Conservation (phyloP, 2,888 invertebrate genomes). For the Drosophila acutilabella region DNA sequence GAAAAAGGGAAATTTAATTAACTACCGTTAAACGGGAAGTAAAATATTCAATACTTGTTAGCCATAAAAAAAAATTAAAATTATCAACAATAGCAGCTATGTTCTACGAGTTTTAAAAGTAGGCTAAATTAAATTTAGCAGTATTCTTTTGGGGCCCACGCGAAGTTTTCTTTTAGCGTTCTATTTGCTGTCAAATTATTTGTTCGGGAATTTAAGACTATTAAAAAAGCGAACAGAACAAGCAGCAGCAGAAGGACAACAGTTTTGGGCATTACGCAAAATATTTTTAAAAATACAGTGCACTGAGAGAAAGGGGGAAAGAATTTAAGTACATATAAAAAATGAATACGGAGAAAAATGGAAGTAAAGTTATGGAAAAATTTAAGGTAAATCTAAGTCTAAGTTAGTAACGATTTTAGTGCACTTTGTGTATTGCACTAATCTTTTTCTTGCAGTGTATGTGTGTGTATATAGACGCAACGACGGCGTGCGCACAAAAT, state of each 20-base stretch:
- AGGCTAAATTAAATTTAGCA: not conserved
- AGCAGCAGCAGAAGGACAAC: constrained; percentile 38
- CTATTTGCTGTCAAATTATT: constrained; percentile 72
- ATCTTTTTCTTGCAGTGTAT: constrained; percentile 45
- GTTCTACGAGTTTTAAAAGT: not conserved
- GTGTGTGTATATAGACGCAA: constrained; percentile 28
- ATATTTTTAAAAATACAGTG: constrained; percentile 36
- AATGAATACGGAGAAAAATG: too few species aligned
- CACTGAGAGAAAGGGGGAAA: constrained; percentile 29
- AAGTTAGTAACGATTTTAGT: not conserved
- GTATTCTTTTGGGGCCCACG: constrained; percentile 2
- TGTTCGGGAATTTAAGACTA: constrained; percentile 73
- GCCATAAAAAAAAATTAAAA: constrained; percentile 2
- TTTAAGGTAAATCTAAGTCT: too few species aligned
- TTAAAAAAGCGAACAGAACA: constrained; percentile 30
- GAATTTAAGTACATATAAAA: too few species aligned
- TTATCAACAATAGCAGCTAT: not conserved
- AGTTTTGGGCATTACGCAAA: constrained; percentile 67
- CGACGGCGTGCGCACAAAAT: constrained; percentile 69
- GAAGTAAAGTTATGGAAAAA: too few species aligned
- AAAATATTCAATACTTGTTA: constrained; percentile 13
- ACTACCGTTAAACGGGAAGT: constrained; percentile 21
- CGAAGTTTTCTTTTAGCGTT: constrained; percentile 30
- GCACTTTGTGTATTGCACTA: not conserved
- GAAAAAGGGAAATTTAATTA: constrained; percentile 70